A percentile compares a stretch with the other conserved stretches of the same genome.
Evolutionary conservation across 2,888 invertebrate genomes (phyloP).

Genomic region (Pasiphila rectangulata): DNA sequence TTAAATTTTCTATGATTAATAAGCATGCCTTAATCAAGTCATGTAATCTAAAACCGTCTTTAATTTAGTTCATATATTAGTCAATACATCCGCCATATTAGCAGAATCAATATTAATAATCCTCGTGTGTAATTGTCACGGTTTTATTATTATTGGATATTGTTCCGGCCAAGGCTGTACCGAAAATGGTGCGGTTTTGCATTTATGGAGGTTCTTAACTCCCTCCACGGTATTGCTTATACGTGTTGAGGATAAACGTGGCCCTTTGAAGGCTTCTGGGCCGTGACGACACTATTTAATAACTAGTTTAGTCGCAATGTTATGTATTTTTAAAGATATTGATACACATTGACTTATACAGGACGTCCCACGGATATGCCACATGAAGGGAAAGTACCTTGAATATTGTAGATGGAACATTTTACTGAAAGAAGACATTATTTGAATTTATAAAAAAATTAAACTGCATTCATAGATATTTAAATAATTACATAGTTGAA

Average conservation of each 20-base stretch:
- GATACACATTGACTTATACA: too few species aligned
- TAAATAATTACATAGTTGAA: too few species aligned
- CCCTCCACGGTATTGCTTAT: slow-evolving; percentile 39
- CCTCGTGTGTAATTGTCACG: slow-evolving; percentile 48
- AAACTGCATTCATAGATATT: too few species aligned
- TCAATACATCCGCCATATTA: slow-evolving; percentile 41
- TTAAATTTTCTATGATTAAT: too few species aligned
- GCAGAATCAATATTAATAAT: slow-evolving; percentile 44
- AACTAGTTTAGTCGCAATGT: too few species aligned
- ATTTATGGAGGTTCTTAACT: slow-evolving; percentile 48
- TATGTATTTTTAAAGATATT: too few species aligned
- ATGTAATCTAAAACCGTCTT: slow-evolving; percentile 22
- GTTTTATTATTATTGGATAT: slow-evolving; percentile 77
- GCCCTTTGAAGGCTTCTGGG: slow-evolving; percentile 32
- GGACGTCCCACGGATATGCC: too few species aligned
- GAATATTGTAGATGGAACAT: too few species aligned
- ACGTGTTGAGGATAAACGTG: slow-evolving; percentile 45
- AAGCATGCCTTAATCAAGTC: too few species aligned
- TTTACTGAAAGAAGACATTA: too few species aligned
- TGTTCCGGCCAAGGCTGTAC: slow-evolving; percentile 66
- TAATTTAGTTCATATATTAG: slow-evolving; percentile 39
- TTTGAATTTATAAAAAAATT: too few species aligned
- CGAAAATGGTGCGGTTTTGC: slow-evolving; percentile 62
- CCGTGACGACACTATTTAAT: slow-evolving; percentile 22
- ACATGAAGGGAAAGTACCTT: too few species aligned